These are phyloP conservation scores for Synanthedon myopaeformis DNA, from an alignment of 2,888 invertebrate genomes.

Conservation along the genomic window DNA sequence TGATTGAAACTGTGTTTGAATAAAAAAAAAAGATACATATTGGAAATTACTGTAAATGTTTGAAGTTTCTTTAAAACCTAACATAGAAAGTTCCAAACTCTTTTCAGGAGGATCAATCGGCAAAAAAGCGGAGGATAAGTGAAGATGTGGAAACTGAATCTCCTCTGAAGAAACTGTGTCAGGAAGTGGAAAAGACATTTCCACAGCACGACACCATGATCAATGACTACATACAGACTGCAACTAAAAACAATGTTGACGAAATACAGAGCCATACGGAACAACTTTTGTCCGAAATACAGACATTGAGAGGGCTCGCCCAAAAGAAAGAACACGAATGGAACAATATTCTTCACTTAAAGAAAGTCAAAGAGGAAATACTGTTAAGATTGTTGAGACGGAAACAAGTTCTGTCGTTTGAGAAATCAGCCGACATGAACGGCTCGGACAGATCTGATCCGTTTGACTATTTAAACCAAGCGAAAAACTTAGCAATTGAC, in stretches of 20 bases:
- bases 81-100: not conserved
- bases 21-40: slow-evolving; percentile 8
- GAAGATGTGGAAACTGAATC: slow-evolving; percentile 58
- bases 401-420: slow-evolving; percentile 72
- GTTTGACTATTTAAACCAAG: slow-evolving; percentile 53
- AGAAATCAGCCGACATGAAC: slow-evolving; percentile 50
- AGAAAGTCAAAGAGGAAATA: slow-evolving; percentile 87
- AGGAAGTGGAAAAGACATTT: slow-evolving; percentile 63
- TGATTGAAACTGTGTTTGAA: slow-evolving; percentile 4
- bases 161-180: slow-evolving; percentile 59
- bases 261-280: slow-evolving; percentile 74
- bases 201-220: slow-evolving; percentile 72
- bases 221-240: slow-evolving; percentile 73
- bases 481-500: slow-evolving; percentile 56
- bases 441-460: slow-evolving; percentile 49
- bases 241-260: slow-evolving; percentile 72
- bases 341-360: slow-evolving; percentile 84
- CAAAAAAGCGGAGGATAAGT: slow-evolving; percentile 50
- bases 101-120: slow-evolving; percentile 47
- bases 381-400: slow-evolving; percentile 77
- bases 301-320: slow-evolving; percentile 79
- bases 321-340: slow-evolving; percentile 87
- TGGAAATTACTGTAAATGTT: not conserved
- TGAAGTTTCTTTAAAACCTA: not conserved
- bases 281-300: slow-evolving; percentile 74